Evolutionary conservation across 2,888 invertebrate species (phyloP).

Genomic region (Quadroppia sp.): DNA sequence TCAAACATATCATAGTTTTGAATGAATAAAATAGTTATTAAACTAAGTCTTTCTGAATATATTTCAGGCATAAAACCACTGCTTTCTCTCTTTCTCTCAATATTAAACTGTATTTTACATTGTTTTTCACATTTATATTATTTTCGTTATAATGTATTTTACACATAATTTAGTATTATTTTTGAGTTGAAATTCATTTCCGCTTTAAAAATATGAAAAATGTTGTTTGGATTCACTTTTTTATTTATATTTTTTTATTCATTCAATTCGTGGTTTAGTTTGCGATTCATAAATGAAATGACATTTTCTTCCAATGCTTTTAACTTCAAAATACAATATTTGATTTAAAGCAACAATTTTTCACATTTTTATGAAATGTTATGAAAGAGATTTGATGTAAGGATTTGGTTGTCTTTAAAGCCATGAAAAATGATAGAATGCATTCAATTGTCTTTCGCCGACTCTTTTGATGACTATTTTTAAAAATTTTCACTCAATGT

Average conservation of each 20-base stretch:
- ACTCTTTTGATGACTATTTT: conserved; percentile 22
- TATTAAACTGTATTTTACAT: neutral
- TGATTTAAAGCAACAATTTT: neutral
- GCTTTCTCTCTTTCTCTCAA: neutral
- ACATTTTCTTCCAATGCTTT: neutral
- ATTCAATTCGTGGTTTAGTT: neutral
- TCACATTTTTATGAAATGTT: neutral
- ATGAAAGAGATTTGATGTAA: neutral
- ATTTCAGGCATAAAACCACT: neutral
- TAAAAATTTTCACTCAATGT: neutral
- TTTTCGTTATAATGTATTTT: too few relatives aligned
- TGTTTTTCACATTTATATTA: conserved; percentile 5
- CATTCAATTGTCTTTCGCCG: neutral
- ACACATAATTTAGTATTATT: too few relatives aligned
- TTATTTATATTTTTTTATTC: neutral
- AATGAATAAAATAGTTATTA: conserved; percentile 5
- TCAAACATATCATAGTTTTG: conserved; percentile 2
- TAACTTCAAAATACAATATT: neutral
- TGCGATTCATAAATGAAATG: neutral
- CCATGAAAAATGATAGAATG: neutral
- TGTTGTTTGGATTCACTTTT: neutral
- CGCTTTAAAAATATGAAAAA: conserved; percentile 18
- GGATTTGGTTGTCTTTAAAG: conserved; percentile 12
- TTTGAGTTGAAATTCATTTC: conserved; percentile 19
- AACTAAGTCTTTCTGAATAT: neutral